Base-by-base conservation (phyloP, 2,113 vertebrate genomes). In the Psilopsiagon aurifrons region DNA sequence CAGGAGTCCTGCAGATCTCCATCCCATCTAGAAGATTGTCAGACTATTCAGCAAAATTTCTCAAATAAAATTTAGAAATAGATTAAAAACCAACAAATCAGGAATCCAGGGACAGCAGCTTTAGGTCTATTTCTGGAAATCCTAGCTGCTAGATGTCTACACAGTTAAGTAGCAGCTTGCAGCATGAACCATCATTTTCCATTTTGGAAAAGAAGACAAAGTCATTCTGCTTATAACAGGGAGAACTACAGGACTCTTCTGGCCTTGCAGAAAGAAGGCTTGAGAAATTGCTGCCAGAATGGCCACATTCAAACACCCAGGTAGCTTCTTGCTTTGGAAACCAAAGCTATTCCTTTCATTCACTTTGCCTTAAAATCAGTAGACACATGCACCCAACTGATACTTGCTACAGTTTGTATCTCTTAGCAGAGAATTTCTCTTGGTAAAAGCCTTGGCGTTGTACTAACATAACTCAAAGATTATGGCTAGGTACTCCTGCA, bases 91-190 rank as follows among this genome's bases (percentile, higher is more conserved):
- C 31, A 25, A 67, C 18, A 88, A 88, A 60, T 2, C 19, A 83
- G 49, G 1, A 93, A 84, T 87, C 0, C 0, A 57, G 19, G 10
- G 24, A 33, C 4, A 55, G 47, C 1, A 4, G 8, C 52, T 82
- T 70, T 52, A 90, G 18, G 12, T 28, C 13, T 87, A 33, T 51
- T 83, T 92, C 44, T 68, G 52, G 33, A 87, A 87, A 84, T 43
- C 10, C 9, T 35, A 31, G 13, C 3, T 52, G 16, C 51, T 73
- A 67, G 9, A 20, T 43, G 46, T 31, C 60, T 78, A 18, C 25
- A 54, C 11, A 83, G 19, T 52, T 77, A 68, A 68, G 17, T 7
- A 46, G 23, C 7, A 88, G 13, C 9, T 46, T 76, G 13, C 0
- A 1, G 33, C 23, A 41, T 47, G n/a, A 93, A 29, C 13, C 6